Base-by-base conservation (phyloP, 2,113 vertebrate species). In the Crotalus horridus region DNA sequence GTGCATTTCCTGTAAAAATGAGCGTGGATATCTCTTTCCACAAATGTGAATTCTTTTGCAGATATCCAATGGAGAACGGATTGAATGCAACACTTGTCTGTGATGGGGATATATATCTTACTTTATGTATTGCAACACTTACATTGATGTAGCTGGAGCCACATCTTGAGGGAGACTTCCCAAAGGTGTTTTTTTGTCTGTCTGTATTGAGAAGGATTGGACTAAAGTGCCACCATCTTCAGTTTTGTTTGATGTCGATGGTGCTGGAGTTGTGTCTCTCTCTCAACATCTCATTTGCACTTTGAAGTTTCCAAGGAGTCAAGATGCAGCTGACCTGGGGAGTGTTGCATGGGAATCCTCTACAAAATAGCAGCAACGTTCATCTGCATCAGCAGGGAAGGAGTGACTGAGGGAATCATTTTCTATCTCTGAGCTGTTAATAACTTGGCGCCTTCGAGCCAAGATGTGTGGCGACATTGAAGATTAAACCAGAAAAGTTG, bases 371-470 rank as follows among this genome's bases (percentile, higher is more conserved):
- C 92, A 53, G 56, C 92, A 90, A 90, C n/a, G 33, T 93, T 93
- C 89, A 53, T 46, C 92, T 90, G 92, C 81, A 93, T 87, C 92
- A 93, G 89, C 92, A 54, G 88, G 92, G 92, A 93, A 56, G 86
- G 81, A 86, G 54, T 43, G 81, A 93, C 81, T 87, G 92, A 93
- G 81, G 89, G 92, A 93, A 93, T 93, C 89, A 87, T 93, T 93
- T 90, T 93, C 92, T 87, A 48, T 90, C 92, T 93, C 92, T 64
- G 89, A 93, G 89, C 89, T 90, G 89, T 90, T 93, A 93, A 93
- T 93, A 93, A 93, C 88, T 93, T 90, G 81, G 89, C 23, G 17
- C 61, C 92, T 87, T 90, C 74, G n/a, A 64, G 92, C 89, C 55
- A 53, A 90, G 89, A 90, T 61, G 89, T 90, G 74, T 87, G 89